A percentile compares a stretch with the other conserved stretches of the same genome.
These are phyloP conservation scores for Eidolon dupreanum DNA, from an alignment of 2,797 vertebrate species.

Conservation along the genomic window DNA sequence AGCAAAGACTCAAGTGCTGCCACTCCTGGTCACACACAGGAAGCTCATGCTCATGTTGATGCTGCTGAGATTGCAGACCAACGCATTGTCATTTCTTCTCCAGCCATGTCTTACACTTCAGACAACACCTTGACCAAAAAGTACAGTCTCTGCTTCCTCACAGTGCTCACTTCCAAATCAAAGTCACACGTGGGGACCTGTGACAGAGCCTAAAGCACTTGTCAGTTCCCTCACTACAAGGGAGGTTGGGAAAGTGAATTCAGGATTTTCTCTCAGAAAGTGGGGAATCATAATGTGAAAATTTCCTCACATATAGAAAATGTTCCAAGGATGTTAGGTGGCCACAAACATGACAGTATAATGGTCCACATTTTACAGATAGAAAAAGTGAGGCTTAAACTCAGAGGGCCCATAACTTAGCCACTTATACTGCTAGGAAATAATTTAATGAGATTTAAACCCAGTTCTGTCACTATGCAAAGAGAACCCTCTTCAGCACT, in stretches of 20 bases:
- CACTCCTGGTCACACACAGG: not conserved
- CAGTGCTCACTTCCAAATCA: not conserved
- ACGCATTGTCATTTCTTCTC: not conserved
- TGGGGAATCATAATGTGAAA: not conserved
- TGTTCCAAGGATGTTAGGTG: not conserved
- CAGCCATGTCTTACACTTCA: not conserved
- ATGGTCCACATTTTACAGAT: not conserved
- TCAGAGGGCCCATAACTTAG: not conserved
- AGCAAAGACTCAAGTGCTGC: not conserved
- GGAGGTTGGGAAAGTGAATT: not conserved
- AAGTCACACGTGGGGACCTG: not conserved
- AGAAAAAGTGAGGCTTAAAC: not conserved
- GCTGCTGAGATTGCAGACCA: not conserved
- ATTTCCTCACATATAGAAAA: not conserved
- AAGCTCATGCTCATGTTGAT: not conserved
- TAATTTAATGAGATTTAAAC: conserved; percentile 4
- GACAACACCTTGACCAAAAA: not conserved
- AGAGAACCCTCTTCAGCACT: not conserved
- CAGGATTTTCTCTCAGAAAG: not conserved
- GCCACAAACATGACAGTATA: not conserved
- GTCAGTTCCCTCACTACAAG: not conserved
- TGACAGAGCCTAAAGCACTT: not conserved
- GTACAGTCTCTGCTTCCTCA: not conserved
- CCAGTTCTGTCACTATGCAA: not conserved
- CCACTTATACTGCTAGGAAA: not conserved